Evolutionary conservation across 2,113 vertebrate genomes (phyloP), one percentile per base, ranked within the genome.

Genomic region (Oxyura jamaicensis): DNA sequence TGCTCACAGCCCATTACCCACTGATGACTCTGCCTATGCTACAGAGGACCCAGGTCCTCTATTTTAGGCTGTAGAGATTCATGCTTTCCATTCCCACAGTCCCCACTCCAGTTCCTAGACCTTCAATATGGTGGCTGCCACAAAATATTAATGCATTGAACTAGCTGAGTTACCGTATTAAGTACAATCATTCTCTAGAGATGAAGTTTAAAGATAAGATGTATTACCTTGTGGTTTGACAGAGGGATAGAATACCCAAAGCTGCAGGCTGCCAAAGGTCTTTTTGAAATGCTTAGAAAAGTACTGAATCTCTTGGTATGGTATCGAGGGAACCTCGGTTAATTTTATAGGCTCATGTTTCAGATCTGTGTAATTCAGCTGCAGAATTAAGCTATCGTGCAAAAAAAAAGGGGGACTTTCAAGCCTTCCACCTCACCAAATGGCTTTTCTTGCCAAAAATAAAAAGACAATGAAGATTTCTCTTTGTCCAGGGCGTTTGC

Each of bases 241-340:
- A 58, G 72, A 55, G 90, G 69, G 52, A 44, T 17, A 67, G 88
- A 39, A 71, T 21, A 71, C 78, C 78, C 84, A 88, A 50, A 91
- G 80, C 84, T 85, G 36, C 66, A 78, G 48, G 50, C 58, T 95
- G 74, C 59, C 78, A 73, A 79, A 85, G 36, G n/a, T 29, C 56
- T 88, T 86, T 75, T 16, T 66, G 75, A 96, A 92, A 91, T 28
- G 83, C 88, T 50, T 46, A 48, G 86, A 26, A 29, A 91, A 93
- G 83, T 72, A 28, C 60, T 53, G 66, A 74, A 67, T 72, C 60
- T 86, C 91, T 52, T n/a, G 46, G 35, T 83, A 4, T 10, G 86
- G 35, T 73, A n/a, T 52, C 62, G 39, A 88, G 93, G 84, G 89
- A 93, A 89, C 13, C 58, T 56, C 69, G 50, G 73, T 77, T 93